Evolutionary conservation across 2,888 invertebrate genomes (phyloP), one percentile per base, ranked within the genome.

Genomic region (Eulithis prunata): DNA sequence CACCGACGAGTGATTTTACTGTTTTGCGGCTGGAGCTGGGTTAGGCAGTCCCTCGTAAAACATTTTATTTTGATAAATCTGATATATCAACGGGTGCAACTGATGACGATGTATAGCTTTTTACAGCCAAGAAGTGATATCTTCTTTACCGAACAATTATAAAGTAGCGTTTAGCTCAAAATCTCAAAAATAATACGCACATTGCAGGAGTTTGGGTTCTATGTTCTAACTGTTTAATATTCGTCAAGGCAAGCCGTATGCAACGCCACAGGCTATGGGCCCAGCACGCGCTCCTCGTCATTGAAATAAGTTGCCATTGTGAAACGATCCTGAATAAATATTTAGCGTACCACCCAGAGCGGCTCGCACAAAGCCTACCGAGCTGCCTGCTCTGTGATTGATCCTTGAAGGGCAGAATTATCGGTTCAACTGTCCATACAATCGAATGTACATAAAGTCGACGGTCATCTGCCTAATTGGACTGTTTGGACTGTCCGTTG

Each of bases 301-400:
- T 89, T 90, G 89, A 91, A 91, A 90, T 88, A 85, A 88, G 87
- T 85, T 85, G 86, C 90, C 88, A 92, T 92, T 92, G 92, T 92
- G 80, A 80, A 78, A 79, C 78, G 75, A 78, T 78, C 78, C 78
- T 89, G 90, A 90, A 91, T 92, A 91, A 92, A 92, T 91, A 92
- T 91, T 89, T 85, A 85, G 82, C 82, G 84, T 86, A 85, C 91
- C 90, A 91, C 91, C 91, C 91, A 91, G 77, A 73, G 85, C 86
- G 89, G 88, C 83, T 75, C 74, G 73, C 78, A 85, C 86, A 88
- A 88, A 86, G 88, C 68, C 52, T 21, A 63, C 57, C 38, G 32
- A 36, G 12, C 64, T 59, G 55, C 59, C 59, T 59, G 38, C 52
- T 32, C 62, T 79, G 75, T 88, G 91, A 92, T 92, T 90, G 91